Evolutionary conservation across 2,113 vertebrate species (phyloP), one percentile per base, ranked within the genome.

Genomic region (Pteropus alecto): DNA sequence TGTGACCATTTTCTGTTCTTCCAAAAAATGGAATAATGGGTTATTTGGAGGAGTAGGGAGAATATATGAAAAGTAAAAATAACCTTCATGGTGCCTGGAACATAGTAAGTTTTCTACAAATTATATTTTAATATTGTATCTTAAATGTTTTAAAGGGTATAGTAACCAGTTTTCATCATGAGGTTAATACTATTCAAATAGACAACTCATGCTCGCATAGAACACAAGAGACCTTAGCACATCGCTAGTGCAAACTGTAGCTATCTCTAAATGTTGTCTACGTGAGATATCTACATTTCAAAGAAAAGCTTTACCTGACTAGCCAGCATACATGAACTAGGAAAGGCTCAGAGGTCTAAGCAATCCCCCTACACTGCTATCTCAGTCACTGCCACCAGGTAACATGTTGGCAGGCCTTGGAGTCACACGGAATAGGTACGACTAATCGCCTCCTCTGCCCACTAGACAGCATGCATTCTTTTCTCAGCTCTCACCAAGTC

Each of bases 1-100:
- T 93, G 21, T 93, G 65, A 48, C 15, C n/a, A 46, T 58, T 96
- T 54, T 87, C 46, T 91, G 2, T 46, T 86, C 74, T 96, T 82
- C 35, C 11, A 41, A 78, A 95, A 95, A 94, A 71, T 81, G 24
- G 22, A 18, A 83, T 71, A 88, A 92, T 81, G 30, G 11, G 26
- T 83, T 77, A 74, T 97, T 82, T 96, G 70, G 43, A 97, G 35
- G n/a, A 91, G 35, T 68, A 51, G 61, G 51, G 18, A 86, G 41
- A 35, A 97, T 74, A 56, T 48, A 56, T 58, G 38, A 95, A 97
- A 96, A 96, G 74, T 18, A 83, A 93, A 93, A 83, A 18, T 24
- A 86, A 76, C 41, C 9, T 28, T 87, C 35, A 21, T 2, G 5
- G 18, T 71, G 5, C 19, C 84, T 79, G 82, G 7, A 12, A 81